Evolutionary conservation across 2,797 vertebrate species (phyloP), one percentile per base, ranked within the genome.

Genomic region (Hippoglossus hippoglossus): DNA sequence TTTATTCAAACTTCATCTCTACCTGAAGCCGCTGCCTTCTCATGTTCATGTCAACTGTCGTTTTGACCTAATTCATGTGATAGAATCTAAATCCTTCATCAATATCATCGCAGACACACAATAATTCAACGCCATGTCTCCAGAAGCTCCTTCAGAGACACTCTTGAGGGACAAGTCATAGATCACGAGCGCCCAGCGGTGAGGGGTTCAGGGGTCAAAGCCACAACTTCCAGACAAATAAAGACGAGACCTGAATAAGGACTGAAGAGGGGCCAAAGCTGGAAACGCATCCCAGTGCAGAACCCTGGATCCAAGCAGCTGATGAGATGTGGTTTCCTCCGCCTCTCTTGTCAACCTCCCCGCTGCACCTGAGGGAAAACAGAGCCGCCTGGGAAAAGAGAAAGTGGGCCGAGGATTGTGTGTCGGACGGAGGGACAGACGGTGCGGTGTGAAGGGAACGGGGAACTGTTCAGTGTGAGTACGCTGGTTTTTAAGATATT

Each of bases 241-340:
- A 63, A 82, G 65, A 73, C 73, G 50, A 58, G 69, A 66, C 26
- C 54, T 57, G 70, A 81, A 80, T 63, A 2, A 64, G 49, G 57
- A 81, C 59, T 75, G 53, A 54, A 51, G 56, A 31, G 53, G 53
- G 9, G 19, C 50, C 34, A 34, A 3, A 44, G 41, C 12, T 28
- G 41, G 71, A 63, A 53, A 72, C 22, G 54, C 63, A 63, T 73
- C 67, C 44, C 63, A 26, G 60, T 28, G 56, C 54, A 71, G 61
- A 54, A 52, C 31, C 18, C 59, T 60, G 77, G 57, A 77, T 79
- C 68, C 67, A 11, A 83, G 79, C 76, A 81, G 88, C 79, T 83
- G 84, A 86, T 67, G 87, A 89, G 87, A 84, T 91, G 89, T 74
- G 88, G 84, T 91, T 91, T 89, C 76, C 87, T 72, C 66, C 26